phyloP scores from a whole-genome alignment of 2,113 vertebrate genomes.

The Naja naja region DNA sequence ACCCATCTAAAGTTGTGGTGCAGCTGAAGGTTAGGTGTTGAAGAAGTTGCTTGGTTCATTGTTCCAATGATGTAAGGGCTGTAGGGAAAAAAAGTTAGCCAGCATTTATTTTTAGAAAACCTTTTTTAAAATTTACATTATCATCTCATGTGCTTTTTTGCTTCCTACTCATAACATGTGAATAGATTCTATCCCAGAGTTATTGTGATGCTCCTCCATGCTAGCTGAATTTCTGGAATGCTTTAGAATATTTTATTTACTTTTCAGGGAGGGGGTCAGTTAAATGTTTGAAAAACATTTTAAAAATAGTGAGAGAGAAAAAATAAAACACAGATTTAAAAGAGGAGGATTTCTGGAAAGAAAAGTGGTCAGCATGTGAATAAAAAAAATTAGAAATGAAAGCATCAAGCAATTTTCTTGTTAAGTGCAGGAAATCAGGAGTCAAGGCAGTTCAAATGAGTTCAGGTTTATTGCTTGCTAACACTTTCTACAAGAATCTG shows the following conservation, averaged over 20 bases:
- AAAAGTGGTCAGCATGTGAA: too few relatives aligned
- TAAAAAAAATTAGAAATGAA: neutral
- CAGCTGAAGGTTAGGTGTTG: constrained; percentile 94
- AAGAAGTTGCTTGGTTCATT: constrained; percentile 98
- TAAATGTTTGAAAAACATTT: neutral
- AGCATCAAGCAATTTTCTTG: neutral
- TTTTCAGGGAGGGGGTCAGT: neutral
- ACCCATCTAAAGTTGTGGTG: constrained; percentile 99
- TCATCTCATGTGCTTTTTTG: neutral
- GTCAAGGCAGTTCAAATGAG: neutral
- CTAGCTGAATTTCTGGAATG: neutral
- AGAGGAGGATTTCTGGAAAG: neutral
- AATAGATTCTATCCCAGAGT: neutral
- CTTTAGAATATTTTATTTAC: neutral
- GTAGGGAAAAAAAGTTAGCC: neutral
- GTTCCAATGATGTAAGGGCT: constrained; percentile 98
- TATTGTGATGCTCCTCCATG: neutral
- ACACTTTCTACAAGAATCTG: neutral
- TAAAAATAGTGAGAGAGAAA: neutral
- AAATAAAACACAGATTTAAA: neutral
- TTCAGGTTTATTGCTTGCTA: neutral
- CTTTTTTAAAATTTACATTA: neutral
- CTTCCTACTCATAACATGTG: neutral
- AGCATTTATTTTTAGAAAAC: neutral
- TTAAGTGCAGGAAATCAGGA: neutral